Base-by-base conservation (phyloP, 2,797 vertebrate genomes). In the Morelia viridis region DNA sequence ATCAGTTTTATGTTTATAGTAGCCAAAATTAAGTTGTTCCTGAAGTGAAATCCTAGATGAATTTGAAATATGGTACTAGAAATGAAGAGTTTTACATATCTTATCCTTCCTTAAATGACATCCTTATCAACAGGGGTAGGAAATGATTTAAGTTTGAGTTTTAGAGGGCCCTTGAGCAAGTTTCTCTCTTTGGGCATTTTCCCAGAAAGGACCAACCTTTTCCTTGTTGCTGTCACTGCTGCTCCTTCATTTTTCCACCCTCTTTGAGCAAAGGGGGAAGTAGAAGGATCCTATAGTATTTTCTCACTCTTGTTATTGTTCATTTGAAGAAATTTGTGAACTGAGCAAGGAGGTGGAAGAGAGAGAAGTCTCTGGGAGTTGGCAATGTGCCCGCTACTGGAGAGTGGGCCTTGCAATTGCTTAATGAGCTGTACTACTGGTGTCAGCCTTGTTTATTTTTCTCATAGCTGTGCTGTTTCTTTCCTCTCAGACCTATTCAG, bases 401-500 rank as follows among this genome's bases (percentile, higher is more conserved):
- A 28, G 4, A 6, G 41, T 41, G 24, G 15, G 13, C 65, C 9
- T 61, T 62, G 89, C 35, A 22, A 11, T 17, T 61, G 58, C 41
- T 10, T 28, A 83, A 19, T 19, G 11, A 61, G 61, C 26, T 58
- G 13, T 61, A 12, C 58, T 41, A 9, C 10, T 35, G 12, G 22
- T 5, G 0, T 15, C 35, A 19, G 3, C 41, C 46, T 19, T 17
- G 46, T 58, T 64, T 85, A 61, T 53, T 26, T 2, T 35, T 50
- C 2, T 26, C 31, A 56, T 50, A 93, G 91, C 89, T 2, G 15
- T 0, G 0, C 24, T 15, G 31, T 0, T n/a, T 94, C 71, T 93
- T 80, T 94, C 76, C 94, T 87, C 15, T 31, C 97, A 99, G 99
- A 99, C 99, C 26, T 99, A 99, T 96, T 99, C 99, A 0, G 98